Evolutionary conservation across 2,888 invertebrate species (phyloP), one percentile per base, ranked within the genome.

Genomic region (Hedychridium roseum): DNA sequence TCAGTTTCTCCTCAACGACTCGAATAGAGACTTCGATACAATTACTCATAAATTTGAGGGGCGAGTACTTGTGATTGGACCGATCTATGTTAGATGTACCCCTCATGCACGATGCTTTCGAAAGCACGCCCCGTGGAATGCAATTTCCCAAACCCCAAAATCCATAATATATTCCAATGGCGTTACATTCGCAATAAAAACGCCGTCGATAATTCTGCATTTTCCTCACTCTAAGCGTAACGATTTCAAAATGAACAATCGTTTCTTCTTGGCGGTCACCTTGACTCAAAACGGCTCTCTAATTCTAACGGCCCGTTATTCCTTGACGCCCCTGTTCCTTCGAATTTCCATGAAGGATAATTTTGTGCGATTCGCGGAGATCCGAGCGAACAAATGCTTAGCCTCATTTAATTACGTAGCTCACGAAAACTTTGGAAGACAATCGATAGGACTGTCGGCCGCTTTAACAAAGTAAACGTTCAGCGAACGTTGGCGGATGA

Each of bases 31-130:
- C 46, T 49, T 59, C 57, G 50, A 45, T 44, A 60, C 54, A 64
- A 63, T 52, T 63, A 60, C 55, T 62, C 60, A 55, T 46, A 64
- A 49, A 32, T 52, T 50, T 55, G 51, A 55, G 52, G 50, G 35
- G 56, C 54, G 60, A 63, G 56, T 59, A 64, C 47, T 60, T 60
- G 54, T 58, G 45, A 37, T 49, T 55, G 50, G 50, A n/a, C n/a
- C n/a, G 44, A 36, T 43, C 26, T 31, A 46, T 46, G 32, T 16
- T 16, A 35, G 43, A 52, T 31, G 45, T 26, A 32, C 30, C 46
- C 39, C 45, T 50, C 39, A 47, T 61, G 61, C 62, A 57, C 59
- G 52, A 52, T 54, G 16, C 16, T 40, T 31, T 12, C 27, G 26
- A 6, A 51, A 37, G 51, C 48, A 41, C 53, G 40, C 45, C 46